These are phyloP conservation scores for Pelobates fuscus DNA, from an alignment of 2,113 vertebrate genomes.

Conservation along the genomic window DNA sequence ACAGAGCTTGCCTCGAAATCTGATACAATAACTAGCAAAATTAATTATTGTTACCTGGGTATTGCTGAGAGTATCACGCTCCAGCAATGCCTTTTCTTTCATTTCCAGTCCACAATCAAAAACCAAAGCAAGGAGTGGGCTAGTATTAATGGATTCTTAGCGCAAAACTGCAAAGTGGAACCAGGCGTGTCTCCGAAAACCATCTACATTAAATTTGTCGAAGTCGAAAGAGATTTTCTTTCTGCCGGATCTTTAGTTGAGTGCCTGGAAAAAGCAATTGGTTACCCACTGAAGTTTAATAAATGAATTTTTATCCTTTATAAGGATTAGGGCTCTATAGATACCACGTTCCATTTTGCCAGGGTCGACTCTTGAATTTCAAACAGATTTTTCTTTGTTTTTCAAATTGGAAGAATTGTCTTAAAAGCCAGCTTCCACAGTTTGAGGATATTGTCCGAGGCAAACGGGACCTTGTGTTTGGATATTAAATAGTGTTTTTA, in stretches of 20 bases:
- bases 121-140: conserved; percentile 81
- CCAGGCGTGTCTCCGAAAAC: conserved; percentile 70
- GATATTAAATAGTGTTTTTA: conserved; percentile 54
- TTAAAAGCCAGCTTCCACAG: conserved; percentile 36
- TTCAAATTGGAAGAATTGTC: conserved; percentile 39
- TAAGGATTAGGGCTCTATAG: conserved; percentile 66
- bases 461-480: conserved; percentile 45
- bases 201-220: conserved; percentile 96
- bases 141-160: conserved; percentile 86
- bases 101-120: conserved; percentile 91
- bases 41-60: conserved; percentile 93
- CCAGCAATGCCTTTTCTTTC: conserved; percentile 90
- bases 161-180: conserved; percentile 82
- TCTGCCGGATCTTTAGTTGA: conserved; percentile 95
- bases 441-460: conserved; percentile 46
- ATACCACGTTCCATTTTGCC: conserved; percentile 49
- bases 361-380: conserved; percentile 43
- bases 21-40: conserved; percentile 71
- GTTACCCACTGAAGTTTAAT: conserved; percentile 93
- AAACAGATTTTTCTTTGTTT: conserved; percentile 5
- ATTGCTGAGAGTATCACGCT: conserved; percentile 93
- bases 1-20: conserved; percentile 66
- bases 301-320: conserved; percentile 75
- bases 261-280: conserved; percentile 96
- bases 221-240: conserved; percentile 98